Evolutionary conservation across 2,113 vertebrate species (phyloP).

Genomic region (Ailuropoda melanoleuca): DNA sequence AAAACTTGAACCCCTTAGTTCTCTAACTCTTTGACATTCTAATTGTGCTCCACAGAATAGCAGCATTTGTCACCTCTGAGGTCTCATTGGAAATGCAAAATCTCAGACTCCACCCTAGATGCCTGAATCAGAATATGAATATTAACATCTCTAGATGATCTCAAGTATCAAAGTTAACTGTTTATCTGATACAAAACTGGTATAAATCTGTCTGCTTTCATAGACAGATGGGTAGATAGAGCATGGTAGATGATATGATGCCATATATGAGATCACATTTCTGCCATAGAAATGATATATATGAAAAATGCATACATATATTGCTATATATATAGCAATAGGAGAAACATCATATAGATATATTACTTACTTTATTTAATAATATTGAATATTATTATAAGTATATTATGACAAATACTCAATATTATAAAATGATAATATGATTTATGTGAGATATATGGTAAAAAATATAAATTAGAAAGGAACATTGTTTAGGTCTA

Average conservation of each 20-base stretch:
- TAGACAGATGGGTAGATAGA: background rate
- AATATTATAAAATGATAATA: background rate
- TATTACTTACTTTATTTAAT: background rate
- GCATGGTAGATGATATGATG: background rate
- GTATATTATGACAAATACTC: background rate
- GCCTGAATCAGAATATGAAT: background rate
- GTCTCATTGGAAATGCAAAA: background rate
- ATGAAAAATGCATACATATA: background rate
- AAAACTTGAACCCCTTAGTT: background rate
- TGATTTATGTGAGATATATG: background rate
- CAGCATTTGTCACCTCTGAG: background rate
- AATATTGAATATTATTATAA: background rate
- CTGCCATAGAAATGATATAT: background rate
- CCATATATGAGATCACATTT: background rate
- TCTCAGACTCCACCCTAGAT: background rate
- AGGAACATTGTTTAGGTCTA: background rate
- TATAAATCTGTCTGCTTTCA: background rate
- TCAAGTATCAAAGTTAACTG: background rate
- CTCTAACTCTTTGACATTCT: background rate
- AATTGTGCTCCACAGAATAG: background rate
- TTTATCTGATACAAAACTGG: background rate
- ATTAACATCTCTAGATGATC: background rate
- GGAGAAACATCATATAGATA: background rate
- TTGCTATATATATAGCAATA: background rate
- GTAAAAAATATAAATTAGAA: background rate